phyloP scores from a whole-genome alignment of 2,113 vertebrate genomes.

The Ciconia maguari region DNA sequence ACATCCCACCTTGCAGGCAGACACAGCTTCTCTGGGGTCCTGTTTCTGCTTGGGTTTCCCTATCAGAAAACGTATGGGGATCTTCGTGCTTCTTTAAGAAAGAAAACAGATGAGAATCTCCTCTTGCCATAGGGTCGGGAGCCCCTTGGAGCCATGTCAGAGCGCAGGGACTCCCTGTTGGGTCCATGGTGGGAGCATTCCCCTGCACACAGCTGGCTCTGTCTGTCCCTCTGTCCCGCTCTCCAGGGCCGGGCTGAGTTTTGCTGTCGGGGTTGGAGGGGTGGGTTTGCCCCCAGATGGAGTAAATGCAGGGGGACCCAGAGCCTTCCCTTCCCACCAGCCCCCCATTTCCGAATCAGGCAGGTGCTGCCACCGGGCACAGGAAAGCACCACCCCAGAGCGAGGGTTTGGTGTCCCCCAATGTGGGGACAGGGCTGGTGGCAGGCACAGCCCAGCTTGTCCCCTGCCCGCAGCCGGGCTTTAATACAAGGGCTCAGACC shows the following conservation, averaged over 20 bases:
- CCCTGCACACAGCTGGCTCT: background rate
- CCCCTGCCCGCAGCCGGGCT: accelerated
- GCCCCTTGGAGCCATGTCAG: accelerated
- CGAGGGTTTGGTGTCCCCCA: background rate
- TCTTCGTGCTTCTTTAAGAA: background rate
- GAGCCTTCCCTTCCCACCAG: background rate
- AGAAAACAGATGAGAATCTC: background rate
- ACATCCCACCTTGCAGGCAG: background rate
- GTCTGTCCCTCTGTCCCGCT: background rate
- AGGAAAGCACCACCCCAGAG: background rate
- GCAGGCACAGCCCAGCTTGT: background rate
- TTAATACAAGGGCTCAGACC: background rate
- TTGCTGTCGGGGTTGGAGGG: background rate
- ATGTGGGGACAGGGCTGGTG: accelerated
- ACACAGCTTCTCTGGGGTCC: accelerated
- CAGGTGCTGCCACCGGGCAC: accelerated
- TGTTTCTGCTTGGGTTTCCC: background rate
- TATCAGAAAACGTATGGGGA: background rate
- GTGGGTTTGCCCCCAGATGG: background rate
- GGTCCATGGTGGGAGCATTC: background rate
- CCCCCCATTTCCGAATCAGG: background rate
- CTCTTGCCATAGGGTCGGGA: accelerated
- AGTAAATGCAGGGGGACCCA: background rate
- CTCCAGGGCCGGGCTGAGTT: background rate
- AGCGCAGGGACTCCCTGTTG: background rate